Evolutionary conservation across 2,113 vertebrate species (phyloP).

Genomic region (Myodes glareolus): DNA sequence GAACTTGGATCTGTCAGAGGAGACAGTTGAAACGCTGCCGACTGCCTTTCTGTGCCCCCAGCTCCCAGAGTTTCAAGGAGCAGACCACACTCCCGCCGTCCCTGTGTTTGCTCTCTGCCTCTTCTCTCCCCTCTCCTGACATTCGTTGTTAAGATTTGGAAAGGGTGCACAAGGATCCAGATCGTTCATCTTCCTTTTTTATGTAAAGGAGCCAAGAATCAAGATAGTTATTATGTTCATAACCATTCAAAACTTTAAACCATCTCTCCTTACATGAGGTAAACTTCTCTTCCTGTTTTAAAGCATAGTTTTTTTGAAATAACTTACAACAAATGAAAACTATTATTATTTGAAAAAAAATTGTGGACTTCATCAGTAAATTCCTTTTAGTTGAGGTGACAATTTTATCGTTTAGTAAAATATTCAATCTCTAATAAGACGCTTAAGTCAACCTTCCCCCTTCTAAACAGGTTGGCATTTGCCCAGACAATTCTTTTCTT

Average conservation of each 20-base stretch:
- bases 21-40: slow-evolving; percentile 2
- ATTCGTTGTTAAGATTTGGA: background rate
- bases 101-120: background rate
- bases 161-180: background rate
- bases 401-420: slow-evolving; percentile 21
- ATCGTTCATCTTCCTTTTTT: background rate
- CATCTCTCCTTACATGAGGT: background rate
- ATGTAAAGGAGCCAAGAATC: background rate
- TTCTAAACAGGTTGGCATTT: background rate
- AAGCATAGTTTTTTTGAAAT: slow-evolving; percentile 10
- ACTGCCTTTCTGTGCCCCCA: background rate
- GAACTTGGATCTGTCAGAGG: background rate
- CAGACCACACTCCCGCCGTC: background rate
- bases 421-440: background rate
- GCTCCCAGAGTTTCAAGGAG: background rate
- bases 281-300: slow-evolving; percentile 8
- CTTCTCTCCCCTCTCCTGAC: background rate
- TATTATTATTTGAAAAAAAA: slow-evolving; percentile 39
- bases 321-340: slow-evolving; percentile 24
- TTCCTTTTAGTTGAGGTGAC: background rate
- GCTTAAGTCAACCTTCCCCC: background rate
- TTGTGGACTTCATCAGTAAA: slow-evolving; percentile 3
- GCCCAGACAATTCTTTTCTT: background rate
- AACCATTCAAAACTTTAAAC: slow-evolving; percentile 30
- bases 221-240: background rate